These are phyloP conservation scores for Fregetta grallaria DNA, from an alignment of 2,113 vertebrate species.

Conservation along the genomic window DNA sequence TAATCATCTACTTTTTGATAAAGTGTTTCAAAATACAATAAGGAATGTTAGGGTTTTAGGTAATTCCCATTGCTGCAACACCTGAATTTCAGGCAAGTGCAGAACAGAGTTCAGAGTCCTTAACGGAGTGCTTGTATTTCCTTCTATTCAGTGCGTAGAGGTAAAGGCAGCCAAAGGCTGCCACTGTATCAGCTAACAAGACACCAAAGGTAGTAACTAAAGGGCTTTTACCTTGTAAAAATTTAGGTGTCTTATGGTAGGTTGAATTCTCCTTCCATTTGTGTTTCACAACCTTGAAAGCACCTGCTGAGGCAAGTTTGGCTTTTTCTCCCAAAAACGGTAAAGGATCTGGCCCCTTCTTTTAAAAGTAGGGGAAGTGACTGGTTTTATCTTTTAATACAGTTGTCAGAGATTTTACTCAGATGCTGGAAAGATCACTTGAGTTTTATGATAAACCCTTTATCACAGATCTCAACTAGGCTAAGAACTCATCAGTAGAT, in stretches of 20 bases:
- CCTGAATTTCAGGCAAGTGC: neutral
- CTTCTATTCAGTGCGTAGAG: neutral
- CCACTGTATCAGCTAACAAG: neutral
- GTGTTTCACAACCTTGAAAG: neutral
- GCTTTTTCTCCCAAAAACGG: neutral
- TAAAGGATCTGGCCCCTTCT: neutral
- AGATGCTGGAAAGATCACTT: neutral
- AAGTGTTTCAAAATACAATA: neutral
- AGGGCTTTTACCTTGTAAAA: neutral
- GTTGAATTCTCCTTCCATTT: neutral
- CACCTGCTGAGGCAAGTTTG: neutral
- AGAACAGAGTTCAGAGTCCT: neutral
- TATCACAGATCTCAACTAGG: neutral
- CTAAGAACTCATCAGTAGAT: neutral
- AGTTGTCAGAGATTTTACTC: neutral
- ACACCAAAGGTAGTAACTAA: neutral
- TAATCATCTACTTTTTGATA: neutral
- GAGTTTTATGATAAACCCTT: neutral
- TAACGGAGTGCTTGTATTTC: neutral
- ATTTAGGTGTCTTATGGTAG: neutral
- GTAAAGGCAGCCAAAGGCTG: neutral
- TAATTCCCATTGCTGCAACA: neutral
- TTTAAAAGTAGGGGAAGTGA: neutral
- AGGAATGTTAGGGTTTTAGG: neutral
- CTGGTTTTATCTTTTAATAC: neutral